Conservation (phyloP, 2,888 invertebrate genomes). For the Brenthis hecate region DNA sequence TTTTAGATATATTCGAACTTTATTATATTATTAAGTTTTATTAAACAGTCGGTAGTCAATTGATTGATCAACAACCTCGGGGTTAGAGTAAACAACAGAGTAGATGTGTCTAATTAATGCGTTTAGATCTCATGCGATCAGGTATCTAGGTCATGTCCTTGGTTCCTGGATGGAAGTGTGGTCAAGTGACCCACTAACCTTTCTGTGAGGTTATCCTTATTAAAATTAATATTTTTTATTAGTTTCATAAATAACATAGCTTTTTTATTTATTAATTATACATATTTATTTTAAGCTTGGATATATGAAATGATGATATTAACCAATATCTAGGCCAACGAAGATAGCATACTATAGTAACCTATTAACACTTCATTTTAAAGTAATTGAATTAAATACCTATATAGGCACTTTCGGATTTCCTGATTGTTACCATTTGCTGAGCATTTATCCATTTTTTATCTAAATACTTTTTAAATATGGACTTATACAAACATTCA, state of each 20-base stretch:
- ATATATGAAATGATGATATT: too few species aligned
- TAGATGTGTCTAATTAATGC: conserved; percentile 5
- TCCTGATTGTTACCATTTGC: too few species aligned
- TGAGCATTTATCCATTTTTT: too few species aligned
- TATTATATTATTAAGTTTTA: not conserved
- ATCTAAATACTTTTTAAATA: too few species aligned
- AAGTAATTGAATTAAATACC: too few species aligned
- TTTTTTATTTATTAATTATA: not conserved
- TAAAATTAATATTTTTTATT: not conserved
- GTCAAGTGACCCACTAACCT: conserved; percentile 5
- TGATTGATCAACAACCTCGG: not conserved
- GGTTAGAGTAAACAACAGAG: conserved; percentile 4
- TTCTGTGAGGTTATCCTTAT: not conserved
- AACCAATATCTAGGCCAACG: too few species aligned
- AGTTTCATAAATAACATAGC: not conserved
- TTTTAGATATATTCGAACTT: too few species aligned
- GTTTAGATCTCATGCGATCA: not conserved
- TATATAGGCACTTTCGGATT: too few species aligned
- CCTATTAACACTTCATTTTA: too few species aligned
- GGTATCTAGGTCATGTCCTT: conserved; percentile 11
- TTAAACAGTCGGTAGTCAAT: not conserved
- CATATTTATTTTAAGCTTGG: not conserved
- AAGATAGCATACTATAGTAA: too few species aligned
- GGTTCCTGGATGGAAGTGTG: not conserved
- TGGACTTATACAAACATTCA: too few species aligned